A percentile compares a stretch with the other conserved stretches of the same genome.
phyloP scores from a whole-genome alignment of 2,888 invertebrate species.

The Coleophora flavipennella region DNA sequence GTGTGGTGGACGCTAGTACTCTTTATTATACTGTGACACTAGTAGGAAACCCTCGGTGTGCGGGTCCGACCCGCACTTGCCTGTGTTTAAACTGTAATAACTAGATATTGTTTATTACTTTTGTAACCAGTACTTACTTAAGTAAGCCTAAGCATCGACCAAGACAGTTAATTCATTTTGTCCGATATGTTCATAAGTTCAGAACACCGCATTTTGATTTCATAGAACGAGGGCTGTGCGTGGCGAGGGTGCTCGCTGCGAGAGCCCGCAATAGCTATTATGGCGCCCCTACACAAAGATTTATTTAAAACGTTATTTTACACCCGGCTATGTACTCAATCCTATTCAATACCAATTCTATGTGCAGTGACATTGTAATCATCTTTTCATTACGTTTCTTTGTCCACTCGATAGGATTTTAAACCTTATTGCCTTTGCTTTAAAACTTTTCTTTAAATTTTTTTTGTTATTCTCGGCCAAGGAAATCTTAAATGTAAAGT shows the following conservation, averaged over 20 bases:
- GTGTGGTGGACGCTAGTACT: no score
- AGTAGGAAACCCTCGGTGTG: no score
- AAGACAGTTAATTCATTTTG: neutral
- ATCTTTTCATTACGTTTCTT: slow-evolving; percentile 17
- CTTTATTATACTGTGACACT: no score
- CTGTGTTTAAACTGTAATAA: no score
- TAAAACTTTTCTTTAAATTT: slow-evolving; percentile 5
- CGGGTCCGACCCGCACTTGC: no score
- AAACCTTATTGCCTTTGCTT: slow-evolving; percentile 24
- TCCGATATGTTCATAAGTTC: neutral
- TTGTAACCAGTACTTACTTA: no score
- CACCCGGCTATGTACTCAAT: slow-evolving; percentile 54
- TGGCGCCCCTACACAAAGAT: slow-evolving; percentile 62
- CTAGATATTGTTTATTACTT: no score
- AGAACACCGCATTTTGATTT: slow-evolving; percentile 44
- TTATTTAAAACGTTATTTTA: slow-evolving; percentile 73
- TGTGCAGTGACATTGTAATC: slow-evolving; percentile 51
- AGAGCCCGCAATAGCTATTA: slow-evolving; percentile 60
- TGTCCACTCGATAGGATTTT: slow-evolving; percentile 30
- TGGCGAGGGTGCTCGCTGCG: slow-evolving; percentile 52
- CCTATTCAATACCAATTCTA: slow-evolving; percentile 45
- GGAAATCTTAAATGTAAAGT: no score
- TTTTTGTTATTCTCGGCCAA: no score
- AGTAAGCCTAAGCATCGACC: neutral
- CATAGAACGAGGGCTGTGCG: slow-evolving; percentile 45